Conservation (phyloP, 2,797 vertebrate genomes). For the Peromyscus eremicus region DNA sequence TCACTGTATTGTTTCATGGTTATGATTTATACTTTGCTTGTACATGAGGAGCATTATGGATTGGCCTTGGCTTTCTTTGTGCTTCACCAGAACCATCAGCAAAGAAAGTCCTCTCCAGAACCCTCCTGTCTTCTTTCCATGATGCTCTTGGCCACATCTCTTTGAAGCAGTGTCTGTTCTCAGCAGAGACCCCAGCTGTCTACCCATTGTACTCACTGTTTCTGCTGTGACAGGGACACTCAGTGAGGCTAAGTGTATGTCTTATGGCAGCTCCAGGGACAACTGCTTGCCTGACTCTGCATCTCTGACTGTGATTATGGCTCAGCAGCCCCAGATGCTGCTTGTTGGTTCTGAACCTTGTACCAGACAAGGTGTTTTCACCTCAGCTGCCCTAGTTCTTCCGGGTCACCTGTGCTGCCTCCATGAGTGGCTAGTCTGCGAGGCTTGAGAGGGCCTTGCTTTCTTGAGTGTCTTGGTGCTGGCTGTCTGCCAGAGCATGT, state of each 20-base stretch:
- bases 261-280: neutral
- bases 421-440: neutral
- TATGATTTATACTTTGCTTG: neutral
- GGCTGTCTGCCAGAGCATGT: neutral
- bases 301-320: neutral
- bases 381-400: neutral
- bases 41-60: no score
- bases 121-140: neutral
- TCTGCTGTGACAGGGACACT: neutral
- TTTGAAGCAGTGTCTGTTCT: neutral
- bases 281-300: neutral
- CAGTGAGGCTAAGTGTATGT: neutral
- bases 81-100: no score
- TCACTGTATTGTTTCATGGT: neutral
- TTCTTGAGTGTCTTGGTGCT: neutral
- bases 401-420: neutral
- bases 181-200: neutral
- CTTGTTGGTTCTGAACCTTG: neutral
- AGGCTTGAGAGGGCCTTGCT: neutral
- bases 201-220: neutral
- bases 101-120: neutral
- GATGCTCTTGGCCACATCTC: neutral
- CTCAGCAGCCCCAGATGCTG: neutral
- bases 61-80: neutral
- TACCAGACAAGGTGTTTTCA: neutral